Evolutionary conservation across 2,888 invertebrate species (phyloP).

Genomic region (Atrina japonica): DNA sequence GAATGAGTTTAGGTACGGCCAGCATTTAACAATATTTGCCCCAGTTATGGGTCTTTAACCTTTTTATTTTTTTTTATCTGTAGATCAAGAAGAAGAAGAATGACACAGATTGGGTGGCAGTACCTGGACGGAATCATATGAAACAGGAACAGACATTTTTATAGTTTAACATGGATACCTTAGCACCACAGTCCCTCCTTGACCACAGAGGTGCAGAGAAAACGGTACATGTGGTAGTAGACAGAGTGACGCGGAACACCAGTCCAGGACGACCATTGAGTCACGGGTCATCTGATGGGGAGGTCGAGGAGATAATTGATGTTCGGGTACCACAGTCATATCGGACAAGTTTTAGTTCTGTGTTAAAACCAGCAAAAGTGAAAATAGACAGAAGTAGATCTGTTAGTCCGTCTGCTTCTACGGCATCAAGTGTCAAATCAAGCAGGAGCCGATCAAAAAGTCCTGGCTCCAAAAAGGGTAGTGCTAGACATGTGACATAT

Average conservation of each 20-base stretch:
- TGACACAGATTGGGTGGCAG: too few species aligned
- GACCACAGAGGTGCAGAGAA: slow-evolving; percentile 59
- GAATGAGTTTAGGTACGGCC: too few species aligned
- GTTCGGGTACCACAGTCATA: slow-evolving; percentile 73
- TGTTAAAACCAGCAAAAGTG: slow-evolving; percentile 62
- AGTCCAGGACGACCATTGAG: slow-evolving; percentile 56
- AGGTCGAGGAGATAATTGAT: slow-evolving; percentile 48
- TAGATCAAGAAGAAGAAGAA: too few species aligned
- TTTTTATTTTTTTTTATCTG: too few species aligned
- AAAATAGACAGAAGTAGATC: slow-evolving; percentile 67
- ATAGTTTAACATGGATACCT: slow-evolving; percentile 58
- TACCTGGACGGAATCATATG: too few species aligned
- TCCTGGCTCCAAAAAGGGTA: slow-evolving; percentile 46
- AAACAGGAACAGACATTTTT: too few species aligned
- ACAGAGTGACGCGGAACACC: slow-evolving; percentile 66
- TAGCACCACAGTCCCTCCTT: slow-evolving; percentile 70
- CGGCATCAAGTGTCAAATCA: slow-evolving; percentile 60
- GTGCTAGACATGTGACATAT: slow-evolving; percentile 72
- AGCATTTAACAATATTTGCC: too few species aligned
- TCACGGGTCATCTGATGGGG: slow-evolving; percentile 24
- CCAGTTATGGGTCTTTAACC: too few species aligned
- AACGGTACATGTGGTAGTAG: slow-evolving; percentile 58
- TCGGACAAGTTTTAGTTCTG: slow-evolving; percentile 76
- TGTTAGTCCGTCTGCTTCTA: slow-evolving; percentile 57
- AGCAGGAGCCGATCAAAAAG: slow-evolving; percentile 66